phyloP scores from a whole-genome alignment of 2,888 invertebrate genomes.

The Nebria brevicollis region DNA sequence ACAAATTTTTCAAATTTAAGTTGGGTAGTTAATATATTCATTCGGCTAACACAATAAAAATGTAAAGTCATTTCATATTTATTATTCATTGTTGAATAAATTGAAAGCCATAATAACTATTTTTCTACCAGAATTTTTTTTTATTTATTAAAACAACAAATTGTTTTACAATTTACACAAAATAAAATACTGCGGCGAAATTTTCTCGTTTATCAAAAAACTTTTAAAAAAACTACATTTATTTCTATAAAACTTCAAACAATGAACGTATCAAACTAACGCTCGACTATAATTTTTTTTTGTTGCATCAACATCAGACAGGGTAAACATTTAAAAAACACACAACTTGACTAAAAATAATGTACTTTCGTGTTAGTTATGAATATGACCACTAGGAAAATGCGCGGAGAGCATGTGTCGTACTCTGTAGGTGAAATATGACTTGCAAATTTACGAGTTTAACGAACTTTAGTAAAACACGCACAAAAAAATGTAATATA shows the following conservation, averaged over 20 bases:
- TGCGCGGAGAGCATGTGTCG: constrained; percentile 1
- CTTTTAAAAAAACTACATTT: background rate
- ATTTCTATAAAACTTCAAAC: background rate
- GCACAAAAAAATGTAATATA: constrained; percentile 22
- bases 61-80: too few species aligned
- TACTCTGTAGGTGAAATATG: constrained; percentile 21
- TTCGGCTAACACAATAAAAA: too few species aligned
- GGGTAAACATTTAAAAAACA: background rate
- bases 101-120: too few species aligned
- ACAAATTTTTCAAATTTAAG: background rate
- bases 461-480: constrained; percentile 32
- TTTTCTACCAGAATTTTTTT: too few species aligned
- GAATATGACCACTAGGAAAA: background rate
- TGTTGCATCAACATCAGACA: background rate
- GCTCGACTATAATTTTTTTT: background rate
- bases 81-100: too few species aligned
- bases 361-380: background rate
- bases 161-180: too few species aligned
- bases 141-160: too few species aligned
- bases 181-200: too few species aligned
- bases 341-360: background rate
- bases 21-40: background rate
- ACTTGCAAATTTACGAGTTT: constrained; percentile 38
- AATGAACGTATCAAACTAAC: background rate
- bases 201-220: too few species aligned